Evolutionary conservation across 2,113 vertebrate species (phyloP), one percentile per base, ranked within the genome.

Genomic region (Agelaius phoeniceus): DNA sequence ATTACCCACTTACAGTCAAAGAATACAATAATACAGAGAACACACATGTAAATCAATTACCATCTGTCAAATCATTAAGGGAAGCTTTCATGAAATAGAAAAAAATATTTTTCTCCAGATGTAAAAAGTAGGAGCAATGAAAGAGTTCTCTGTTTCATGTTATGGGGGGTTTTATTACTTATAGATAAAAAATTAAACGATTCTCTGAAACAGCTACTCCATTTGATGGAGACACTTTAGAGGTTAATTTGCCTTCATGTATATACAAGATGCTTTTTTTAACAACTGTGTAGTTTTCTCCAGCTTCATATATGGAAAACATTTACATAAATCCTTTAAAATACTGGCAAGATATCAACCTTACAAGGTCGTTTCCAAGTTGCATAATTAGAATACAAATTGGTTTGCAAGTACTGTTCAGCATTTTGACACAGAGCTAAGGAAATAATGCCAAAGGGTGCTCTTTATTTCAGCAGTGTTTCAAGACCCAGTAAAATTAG

Each of bases 321-420:
- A 0, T 84, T 95, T 93, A 75, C 66, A 30, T 68, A 87, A 97
- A 93, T 51, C 37, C 30, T 87, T 69, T 67, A 90, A 84, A 94
- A 87, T 57, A 69, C 9, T 72, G 82, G 39, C 49, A 94, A 92
- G 63, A 81, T 69, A 23, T 79, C 66, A 66, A 27, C 49, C 48
- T 93, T 79, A 46, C 63, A 94, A 96, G 52, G 49, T 93, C 31
- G 54, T 77, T 91, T 72, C 93, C 41, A 87, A 91, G 62, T 86
- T 93, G 22, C 31, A 74, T 78, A 93, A 96, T 94, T 95, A 95
- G 39, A 93, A 94, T 89, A 96, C 71, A 94, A 95, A 93, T 92
- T 96, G 51, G 10, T 88, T 94, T 95, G 30, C 72, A 92, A 94
- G 49, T 83, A 83, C 63, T 24, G 15, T 63, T 96, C 76, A 94